Evolutionary conservation across 1,140 invertebrate genomes (phyloP), one percentile per base, ranked within the genome.

Genomic region (Muscidifurax raptorellus): DNA sequence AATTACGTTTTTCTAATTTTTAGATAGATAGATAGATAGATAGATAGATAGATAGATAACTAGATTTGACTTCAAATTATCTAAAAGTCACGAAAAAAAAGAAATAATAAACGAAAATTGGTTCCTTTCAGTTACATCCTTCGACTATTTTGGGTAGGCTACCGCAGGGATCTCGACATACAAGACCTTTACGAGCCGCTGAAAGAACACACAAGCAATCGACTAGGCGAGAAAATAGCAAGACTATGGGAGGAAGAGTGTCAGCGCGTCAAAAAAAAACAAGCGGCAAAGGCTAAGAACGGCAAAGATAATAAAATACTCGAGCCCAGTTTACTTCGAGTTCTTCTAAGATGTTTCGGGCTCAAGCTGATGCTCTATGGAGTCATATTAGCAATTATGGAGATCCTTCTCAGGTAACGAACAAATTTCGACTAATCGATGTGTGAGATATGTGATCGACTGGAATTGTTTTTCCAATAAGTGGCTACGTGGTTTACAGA

Each of bases 161-260:
- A 93, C 89, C 94, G 94, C 86, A 93, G 95, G 86, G 95, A 96
- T 87, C 92, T 96, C n/a, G 95, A 95, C 89, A 91, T 95, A 75
- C 91, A 94, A 59, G 96, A 97, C 91, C 93, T 97, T 25, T 96
- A 95, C 88, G 94, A 94, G 82, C 94, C 95, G n/a, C 93, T 96
- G 81, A 94, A 95, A 85, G 94, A 94, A 72, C 94, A 95, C 85
- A 91, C 85, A 25, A 94, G 94, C 28, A 90, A 90, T 85, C 78
- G 88, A 36, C 79, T 95, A 18, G 94, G 94, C 47, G 90, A 93
- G 86, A 92, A 90, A 86, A 90, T 95, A 84, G 78, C 88, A 27
- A 83, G 74, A 30, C 85, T 88, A 86, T 93, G 92, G 92, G 88
- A 93, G 7, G 82, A 88, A 59, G 92, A 93, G 78, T 88, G 88